A percentile compares a stretch with the other conserved stretches of the same genome.
phyloP scores from a whole-genome alignment of 2,888 invertebrate genomes.

The Drosophila vallismaia region DNA sequence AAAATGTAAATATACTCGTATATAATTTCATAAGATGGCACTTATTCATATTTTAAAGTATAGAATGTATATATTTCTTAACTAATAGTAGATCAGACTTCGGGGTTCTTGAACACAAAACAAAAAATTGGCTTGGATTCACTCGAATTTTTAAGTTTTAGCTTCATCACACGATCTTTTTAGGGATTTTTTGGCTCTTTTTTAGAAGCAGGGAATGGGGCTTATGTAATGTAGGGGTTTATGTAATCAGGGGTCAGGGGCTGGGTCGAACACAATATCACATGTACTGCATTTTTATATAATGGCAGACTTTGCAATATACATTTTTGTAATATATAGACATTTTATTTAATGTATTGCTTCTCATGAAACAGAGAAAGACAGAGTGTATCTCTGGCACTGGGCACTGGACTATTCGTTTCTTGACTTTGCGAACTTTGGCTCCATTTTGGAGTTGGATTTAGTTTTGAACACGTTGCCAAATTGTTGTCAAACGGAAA shows the following conservation, averaged over 20 bases:
- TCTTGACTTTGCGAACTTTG: background rate
- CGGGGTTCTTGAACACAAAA: conserved; percentile 17
- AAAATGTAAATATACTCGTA: background rate
- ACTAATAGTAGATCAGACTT: background rate
- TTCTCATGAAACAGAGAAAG: background rate
- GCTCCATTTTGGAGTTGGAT: background rate
- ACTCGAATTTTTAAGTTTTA: conserved; percentile 17
- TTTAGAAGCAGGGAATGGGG: background rate
- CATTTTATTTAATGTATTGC: background rate
- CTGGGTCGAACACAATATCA: conserved; percentile 11
- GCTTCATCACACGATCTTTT: conserved; percentile 7
- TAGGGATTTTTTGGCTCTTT: background rate
- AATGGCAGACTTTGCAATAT: conserved; percentile 7
- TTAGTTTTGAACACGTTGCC: conserved; percentile 31
- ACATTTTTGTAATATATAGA: background rate
- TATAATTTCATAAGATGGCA: conserved; percentile 4
- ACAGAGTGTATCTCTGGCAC: conserved; percentile 31
- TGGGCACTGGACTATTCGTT: conserved; percentile 32
- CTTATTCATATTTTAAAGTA: background rate
- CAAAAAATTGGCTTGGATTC: conserved; percentile 17
- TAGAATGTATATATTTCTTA: background rate
- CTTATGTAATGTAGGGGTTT: background rate
- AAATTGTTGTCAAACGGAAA: conserved; percentile 12
- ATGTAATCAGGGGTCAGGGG: conserved; percentile 9
- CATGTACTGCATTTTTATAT: conserved; percentile 6